Percentiles rank a stretch among this genome's conserved stretches.
Evolutionary conservation across 2,888 invertebrate species (phyloP).

Genomic region (Hirudinaria manillensis): DNA sequence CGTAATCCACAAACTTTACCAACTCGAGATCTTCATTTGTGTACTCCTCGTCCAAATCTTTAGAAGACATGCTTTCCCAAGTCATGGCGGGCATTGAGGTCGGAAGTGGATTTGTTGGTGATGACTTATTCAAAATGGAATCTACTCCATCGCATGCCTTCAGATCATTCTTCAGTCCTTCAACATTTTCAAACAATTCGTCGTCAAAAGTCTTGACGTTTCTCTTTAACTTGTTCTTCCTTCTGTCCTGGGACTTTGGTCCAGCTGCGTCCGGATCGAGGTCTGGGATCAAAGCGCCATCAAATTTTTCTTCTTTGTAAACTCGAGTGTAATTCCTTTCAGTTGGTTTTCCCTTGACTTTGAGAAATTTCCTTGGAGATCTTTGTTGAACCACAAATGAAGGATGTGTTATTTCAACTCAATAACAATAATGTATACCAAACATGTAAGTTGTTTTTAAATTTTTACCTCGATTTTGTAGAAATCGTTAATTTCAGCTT

Average conservation of each 20-base stretch:
- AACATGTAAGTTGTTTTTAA: too few species aligned
- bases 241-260: not conserved
- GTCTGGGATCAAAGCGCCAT: not conserved
- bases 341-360: not conserved
- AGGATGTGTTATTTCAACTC: too few species aligned
- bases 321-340: not conserved
- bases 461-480: slow-evolving; percentile 6
- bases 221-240: not conserved
- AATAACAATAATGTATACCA: too few species aligned
- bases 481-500: not conserved
- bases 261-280: slow-evolving; percentile 12
- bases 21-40: not conserved
- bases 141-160: not conserved
- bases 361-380: slow-evolving; percentile 13
- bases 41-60: not conserved
- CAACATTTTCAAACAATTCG: not conserved
- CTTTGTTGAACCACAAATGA: not conserved
- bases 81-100: too few species aligned
- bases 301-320: slow-evolving; percentile 2
- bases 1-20: not conserved
- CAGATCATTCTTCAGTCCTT: not conserved
- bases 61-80: not conserved
- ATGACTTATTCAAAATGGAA: not conserved
- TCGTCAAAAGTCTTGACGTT: not conserved
- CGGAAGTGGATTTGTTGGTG: too few species aligned